phyloP scores from a whole-genome alignment of 2,888 invertebrate genomes.

The Stenoptilia bipunctidactyla region DNA sequence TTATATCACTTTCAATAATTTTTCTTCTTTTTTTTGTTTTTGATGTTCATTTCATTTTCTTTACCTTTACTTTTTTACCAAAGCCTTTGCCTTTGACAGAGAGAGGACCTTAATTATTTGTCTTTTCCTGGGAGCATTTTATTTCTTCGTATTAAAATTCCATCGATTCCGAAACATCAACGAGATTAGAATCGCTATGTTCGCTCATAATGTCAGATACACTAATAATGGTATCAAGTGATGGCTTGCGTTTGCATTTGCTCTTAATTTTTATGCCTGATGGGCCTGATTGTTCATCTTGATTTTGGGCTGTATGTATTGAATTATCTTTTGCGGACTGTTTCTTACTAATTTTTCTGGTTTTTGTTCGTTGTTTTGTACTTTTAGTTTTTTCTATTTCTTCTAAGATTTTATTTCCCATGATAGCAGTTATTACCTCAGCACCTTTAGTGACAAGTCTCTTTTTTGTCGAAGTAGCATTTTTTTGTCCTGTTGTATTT shows the following conservation, averaged over 20 bases:
- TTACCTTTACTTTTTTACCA: slow-evolving; percentile 5
- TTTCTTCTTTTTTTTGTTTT: slow-evolving; percentile 1
- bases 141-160: background rate
- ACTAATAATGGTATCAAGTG: slow-evolving; percentile 7
- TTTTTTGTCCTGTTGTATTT: background rate
- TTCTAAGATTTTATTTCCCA: slow-evolving; percentile 3
- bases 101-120: background rate
- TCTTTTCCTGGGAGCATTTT: background rate
- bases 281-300: slow-evolving; percentile 6
- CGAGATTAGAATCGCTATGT: slow-evolving; percentile 2
- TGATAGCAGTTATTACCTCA: slow-evolving; percentile 1
- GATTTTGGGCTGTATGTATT: slow-evolving; percentile 2
- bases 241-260: slow-evolving; percentile 7
- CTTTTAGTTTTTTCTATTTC: slow-evolving; percentile 5
- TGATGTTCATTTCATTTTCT: slow-evolving; percentile 5
- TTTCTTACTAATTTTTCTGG: background rate
- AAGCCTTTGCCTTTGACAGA: background rate
- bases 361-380: slow-evolving; percentile 5
- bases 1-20: background rate
- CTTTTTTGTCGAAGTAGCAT: background rate
- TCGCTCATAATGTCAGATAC: slow-evolving; percentile 8
- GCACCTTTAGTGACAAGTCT: background rate
- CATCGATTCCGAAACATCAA: slow-evolving; percentile 2
- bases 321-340: background rate
- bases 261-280: slow-evolving; percentile 7